phyloP scores from a whole-genome alignment of 2,797 vertebrate species.

The Bufotes viridis region DNA sequence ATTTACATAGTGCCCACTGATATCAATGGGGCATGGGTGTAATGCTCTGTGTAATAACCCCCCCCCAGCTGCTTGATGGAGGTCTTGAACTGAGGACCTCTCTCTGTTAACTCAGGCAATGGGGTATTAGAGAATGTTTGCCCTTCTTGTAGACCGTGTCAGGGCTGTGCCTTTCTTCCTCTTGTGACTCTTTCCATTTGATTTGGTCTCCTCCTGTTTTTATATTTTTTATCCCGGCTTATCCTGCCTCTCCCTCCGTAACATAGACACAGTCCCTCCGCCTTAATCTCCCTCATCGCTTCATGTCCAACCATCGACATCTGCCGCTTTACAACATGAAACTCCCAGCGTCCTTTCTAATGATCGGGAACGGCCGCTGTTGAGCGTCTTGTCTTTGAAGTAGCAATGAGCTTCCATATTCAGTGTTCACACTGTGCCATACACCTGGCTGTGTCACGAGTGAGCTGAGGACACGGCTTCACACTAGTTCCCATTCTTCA shows the following conservation, averaged over 20 bases:
- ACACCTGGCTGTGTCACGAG: constrained; percentile 7
- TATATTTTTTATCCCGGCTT: constrained; percentile 4
- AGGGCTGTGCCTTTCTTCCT: too few relatives aligned
- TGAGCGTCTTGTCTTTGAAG: constrained; percentile 35
- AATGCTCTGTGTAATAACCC: too few relatives aligned
- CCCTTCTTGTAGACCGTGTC: too few relatives aligned
- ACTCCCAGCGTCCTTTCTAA: background rate
- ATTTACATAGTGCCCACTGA: too few relatives aligned
- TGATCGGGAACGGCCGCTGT: background rate
- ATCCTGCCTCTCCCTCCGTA: background rate
- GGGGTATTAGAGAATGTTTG: too few relatives aligned
- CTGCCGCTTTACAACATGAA: constrained; percentile 19
- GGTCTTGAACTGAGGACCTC: too few relatives aligned
- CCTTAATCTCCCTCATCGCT: constrained; percentile 14
- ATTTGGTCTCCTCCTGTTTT: background rate
- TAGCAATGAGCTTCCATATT: constrained; percentile 24
- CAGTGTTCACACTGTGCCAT: constrained; percentile 25
- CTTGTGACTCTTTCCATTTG: background rate
- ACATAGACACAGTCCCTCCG: constrained; percentile 14
- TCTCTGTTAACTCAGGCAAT: too few relatives aligned
- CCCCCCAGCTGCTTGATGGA: too few relatives aligned
- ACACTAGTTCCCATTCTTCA: background rate
- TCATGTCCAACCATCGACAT: constrained; percentile 27
- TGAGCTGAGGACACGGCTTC: constrained; percentile 12
- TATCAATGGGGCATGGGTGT: too few relatives aligned